Base-by-base conservation (phyloP, 2,797 vertebrate genomes). In the Pitangus sulphuratus region DNA sequence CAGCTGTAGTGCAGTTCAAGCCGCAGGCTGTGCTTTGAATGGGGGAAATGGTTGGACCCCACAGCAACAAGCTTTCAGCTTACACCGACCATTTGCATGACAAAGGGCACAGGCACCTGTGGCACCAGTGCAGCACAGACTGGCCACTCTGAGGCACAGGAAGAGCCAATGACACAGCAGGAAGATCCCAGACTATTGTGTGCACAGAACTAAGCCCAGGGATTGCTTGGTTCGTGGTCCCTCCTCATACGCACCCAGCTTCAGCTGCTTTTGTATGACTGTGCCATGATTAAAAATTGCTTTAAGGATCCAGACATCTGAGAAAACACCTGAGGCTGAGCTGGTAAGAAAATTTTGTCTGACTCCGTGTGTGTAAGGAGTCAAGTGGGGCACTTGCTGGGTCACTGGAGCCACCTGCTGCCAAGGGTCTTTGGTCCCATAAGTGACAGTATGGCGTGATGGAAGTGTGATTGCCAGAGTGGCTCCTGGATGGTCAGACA, bases 1-100 rank as follows among this genome's bases (percentile, higher is more conserved):
- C 12, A 53, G 39, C 12, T 60, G 39, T 5, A 66, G 30, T 18
- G 33, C 20, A 48, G 20, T 35, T 17, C 56, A 58, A 58, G 11
- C 25, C 40, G 20, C 39, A 51, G 45, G 18, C 11, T 31, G 16
- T 51, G 11, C 39, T 40, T 66, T 40, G 30, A 6, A 3, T 31
- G 39, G 14, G 16, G 20, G 17, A 45, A 53, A 31, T 45, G 16
- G 4, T 15, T 51, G 33, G 24, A 45, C 19, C 11, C 13, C 16
- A 6, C 3, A 0, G 28, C 12, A 66, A 45, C 0, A 1, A 66
- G 5, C 11, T 35, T 5, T 31, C 6, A 30, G 33, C 14, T 45
- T 39, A 45, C 5, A 9, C 15, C 31, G 12, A 37, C 19, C 18
- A 19, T 51, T 53, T 45, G 33, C 24, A 66, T 20, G 39, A n/a